A percentile compares a stretch with the other conserved stretches of the same genome.
Evolutionary conservation across 1,140 invertebrate species (phyloP).

Genomic region (Zaprionus tsacasi): DNA sequence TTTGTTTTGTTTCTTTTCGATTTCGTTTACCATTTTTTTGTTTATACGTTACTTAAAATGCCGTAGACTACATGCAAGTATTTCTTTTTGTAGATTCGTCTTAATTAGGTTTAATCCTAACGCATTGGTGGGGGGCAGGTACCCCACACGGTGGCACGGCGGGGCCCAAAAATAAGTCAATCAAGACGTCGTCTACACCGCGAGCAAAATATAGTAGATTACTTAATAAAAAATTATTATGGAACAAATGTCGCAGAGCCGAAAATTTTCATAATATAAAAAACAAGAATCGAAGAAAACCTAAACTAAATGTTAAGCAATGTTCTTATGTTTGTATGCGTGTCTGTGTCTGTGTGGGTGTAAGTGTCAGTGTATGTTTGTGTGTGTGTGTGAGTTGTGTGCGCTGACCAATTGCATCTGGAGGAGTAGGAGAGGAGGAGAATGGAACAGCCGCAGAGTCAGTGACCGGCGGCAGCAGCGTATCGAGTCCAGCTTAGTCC

Average conservation of each 20-base stretch:
- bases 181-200: conserved; percentile 40
- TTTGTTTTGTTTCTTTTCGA: conserved; percentile 49
- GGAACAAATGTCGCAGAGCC: conserved; percentile 50
- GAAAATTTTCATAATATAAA: conserved; percentile 45
- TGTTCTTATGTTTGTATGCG: conserved; percentile 30
- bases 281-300: conserved; percentile 21
- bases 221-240: conserved; percentile 45
- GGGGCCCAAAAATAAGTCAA: conserved; percentile 24
- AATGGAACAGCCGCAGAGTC: not conserved
- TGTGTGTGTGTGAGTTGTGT: conserved; percentile 25
- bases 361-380: conserved; percentile 14
- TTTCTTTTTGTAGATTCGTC: conserved; percentile 60
- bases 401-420: conserved; percentile 61
- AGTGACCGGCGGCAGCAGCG: not conserved
- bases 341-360: conserved; percentile 3
- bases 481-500: conserved; percentile 85
- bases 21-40: conserved; percentile 38
- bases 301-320: conserved; percentile 48
- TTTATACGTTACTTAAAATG: conserved; percentile 68
- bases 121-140: conserved; percentile 48
- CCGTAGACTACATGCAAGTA: conserved; percentile 68
- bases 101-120: conserved; percentile 74
- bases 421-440: conserved; percentile 34
- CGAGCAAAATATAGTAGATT: conserved; percentile 46
- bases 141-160: not conserved